Percentiles rank a stretch among this genome's conserved stretches.
Conservation (phyloP, 2,797 vertebrate genomes). For the Florisuga fusca region DNA sequence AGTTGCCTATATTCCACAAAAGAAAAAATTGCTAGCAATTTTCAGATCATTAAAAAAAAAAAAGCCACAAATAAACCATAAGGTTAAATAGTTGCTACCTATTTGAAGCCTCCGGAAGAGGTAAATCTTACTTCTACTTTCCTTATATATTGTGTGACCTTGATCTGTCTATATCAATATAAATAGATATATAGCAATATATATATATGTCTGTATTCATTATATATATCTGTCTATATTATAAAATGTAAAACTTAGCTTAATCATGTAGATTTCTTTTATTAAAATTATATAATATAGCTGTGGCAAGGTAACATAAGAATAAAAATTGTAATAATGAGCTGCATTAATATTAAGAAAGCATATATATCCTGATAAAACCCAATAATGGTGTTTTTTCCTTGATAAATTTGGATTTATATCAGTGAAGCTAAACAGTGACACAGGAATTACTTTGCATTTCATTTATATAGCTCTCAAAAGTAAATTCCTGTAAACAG, state of each 20-base stretch:
- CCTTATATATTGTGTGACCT: neutral
- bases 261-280: neutral
- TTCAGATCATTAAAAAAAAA: neutral
- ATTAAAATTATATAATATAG: neutral
- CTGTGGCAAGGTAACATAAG: neutral
- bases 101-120: neutral
- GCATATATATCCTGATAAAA: neutral
- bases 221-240: too few species aligned
- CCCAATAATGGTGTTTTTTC: neutral
- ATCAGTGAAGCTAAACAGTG: neutral
- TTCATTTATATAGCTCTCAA: neutral
- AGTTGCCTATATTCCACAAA: neutral
- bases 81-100: neutral
- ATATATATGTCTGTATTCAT: too few species aligned
- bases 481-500: conserved; percentile 16
- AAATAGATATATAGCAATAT: too few species aligned
- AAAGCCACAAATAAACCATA: neutral
- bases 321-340: neutral
- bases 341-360: neutral
- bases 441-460: neutral
- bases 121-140: neutral
- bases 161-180: neutral
- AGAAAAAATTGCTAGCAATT: neutral
- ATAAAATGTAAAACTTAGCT: neutral
- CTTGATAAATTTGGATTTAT: neutral